Percentiles rank a stretch among this genome's conserved stretches.
phyloP scores from a whole-genome alignment of 2,888 invertebrate species.

The Gari tellinella region DNA sequence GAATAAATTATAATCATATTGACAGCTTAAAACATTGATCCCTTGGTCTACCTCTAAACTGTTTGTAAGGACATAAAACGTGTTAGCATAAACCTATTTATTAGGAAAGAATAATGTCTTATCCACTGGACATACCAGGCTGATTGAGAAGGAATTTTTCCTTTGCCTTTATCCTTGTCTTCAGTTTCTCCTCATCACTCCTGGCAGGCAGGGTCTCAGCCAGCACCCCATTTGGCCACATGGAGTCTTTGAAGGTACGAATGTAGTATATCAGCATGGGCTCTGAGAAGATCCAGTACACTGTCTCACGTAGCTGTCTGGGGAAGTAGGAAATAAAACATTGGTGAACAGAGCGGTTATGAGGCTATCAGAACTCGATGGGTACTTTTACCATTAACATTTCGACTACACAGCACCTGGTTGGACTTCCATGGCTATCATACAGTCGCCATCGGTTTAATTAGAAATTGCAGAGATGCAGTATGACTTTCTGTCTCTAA shows the following conservation, averaged over 20 bases:
- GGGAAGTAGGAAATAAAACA: slow-evolving; percentile 65
- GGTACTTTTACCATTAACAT: too few species aligned
- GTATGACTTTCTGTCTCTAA: too few species aligned
- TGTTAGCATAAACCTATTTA: background rate
- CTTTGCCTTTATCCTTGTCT: slow-evolving; percentile 82
- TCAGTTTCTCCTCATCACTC: slow-evolving; percentile 87
- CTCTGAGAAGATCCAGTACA: slow-evolving; percentile 94
- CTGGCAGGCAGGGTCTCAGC: slow-evolving; percentile 86
- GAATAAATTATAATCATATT: too few species aligned
- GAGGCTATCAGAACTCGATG: too few species aligned
- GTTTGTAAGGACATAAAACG: too few species aligned
- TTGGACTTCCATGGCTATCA: too few species aligned
- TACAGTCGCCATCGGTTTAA: too few species aligned
- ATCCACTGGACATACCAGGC: slow-evolving; percentile 79
- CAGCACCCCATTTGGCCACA: slow-evolving; percentile 92
- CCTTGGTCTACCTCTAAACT: too few species aligned
- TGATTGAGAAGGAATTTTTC: slow-evolving; percentile 82
- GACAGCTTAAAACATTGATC: too few species aligned
- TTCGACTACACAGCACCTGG: too few species aligned
- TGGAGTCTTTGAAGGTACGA: slow-evolving; percentile 92
- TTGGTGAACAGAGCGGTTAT: too few species aligned
- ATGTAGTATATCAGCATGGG: slow-evolving; percentile 96
- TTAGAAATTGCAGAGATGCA: too few species aligned
- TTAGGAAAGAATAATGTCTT: background rate
- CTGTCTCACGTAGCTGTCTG: slow-evolving; percentile 94